Percentiles rank a stretch among this genome's conserved stretches.
Evolutionary conservation across 1,140 invertebrate genomes (phyloP).

Genomic region (Anadara kagoshimensis): DNA sequence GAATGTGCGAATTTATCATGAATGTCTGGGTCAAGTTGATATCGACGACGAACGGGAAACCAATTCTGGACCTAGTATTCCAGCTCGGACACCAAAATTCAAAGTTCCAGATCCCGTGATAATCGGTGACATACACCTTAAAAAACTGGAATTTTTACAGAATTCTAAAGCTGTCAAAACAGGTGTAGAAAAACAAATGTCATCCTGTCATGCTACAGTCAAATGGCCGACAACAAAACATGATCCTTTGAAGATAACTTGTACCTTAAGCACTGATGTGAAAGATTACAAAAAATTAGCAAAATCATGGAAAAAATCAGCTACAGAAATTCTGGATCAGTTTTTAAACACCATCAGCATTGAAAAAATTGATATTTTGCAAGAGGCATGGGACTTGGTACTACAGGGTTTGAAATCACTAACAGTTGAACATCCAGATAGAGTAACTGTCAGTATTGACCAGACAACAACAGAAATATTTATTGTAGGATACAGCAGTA

Average conservation of each 20-base stretch:
- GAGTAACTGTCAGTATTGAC: conserved; percentile 30
- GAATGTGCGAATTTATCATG: conserved; percentile 18
- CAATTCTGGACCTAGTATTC: no score
- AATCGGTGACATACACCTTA: not conserved
- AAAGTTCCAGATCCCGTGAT: conserved; percentile 6
- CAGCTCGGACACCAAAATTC: conserved; percentile 9
- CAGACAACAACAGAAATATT: conserved; percentile 17
- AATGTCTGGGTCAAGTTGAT: conserved; percentile 19
- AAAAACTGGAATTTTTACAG: conserved; percentile 17
- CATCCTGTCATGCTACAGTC: conserved; percentile 2
- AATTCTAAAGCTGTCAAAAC: conserved; percentile 18
- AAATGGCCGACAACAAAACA: conserved; percentile 20
- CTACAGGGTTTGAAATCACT: conserved; percentile 8
- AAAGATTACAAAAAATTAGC: conserved; percentile 31
- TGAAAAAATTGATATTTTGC: conserved; percentile 22
- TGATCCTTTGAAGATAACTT: conserved; percentile 14
- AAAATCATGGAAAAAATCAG: conserved; percentile 33
- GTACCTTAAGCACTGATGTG: conserved; percentile 29
- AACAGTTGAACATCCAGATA: conserved; percentile 25
- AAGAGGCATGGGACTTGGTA: conserved; percentile 43
- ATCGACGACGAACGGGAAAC: not conserved
- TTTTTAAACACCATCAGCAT: conserved; percentile 8
- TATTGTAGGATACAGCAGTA: conserved; percentile 39
- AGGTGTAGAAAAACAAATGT: conserved; percentile 6
- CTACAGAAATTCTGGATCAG: conserved; percentile 1